Percentiles rank a stretch among this genome's conserved stretches.
Conservation (phyloP, 2,888 invertebrate genomes). For the Furcula furcula region DNA sequence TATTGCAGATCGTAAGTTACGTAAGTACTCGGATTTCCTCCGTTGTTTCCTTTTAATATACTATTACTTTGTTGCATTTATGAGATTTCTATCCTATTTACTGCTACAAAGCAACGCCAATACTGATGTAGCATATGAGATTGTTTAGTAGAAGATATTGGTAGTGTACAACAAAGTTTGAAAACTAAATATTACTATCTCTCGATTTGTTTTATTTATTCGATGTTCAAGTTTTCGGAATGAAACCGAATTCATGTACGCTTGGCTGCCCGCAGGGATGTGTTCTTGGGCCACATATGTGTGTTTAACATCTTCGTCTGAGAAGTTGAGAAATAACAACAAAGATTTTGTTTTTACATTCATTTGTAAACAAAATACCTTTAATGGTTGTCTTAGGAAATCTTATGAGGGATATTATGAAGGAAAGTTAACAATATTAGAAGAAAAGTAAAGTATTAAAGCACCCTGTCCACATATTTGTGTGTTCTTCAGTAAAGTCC, state of each 20-base stretch:
- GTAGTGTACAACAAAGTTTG: neutral
- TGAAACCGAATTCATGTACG: conserved; percentile 18
- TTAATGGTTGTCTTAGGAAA: too few relatives aligned
- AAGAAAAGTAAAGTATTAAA: too few relatives aligned
- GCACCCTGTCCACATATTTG: too few relatives aligned
- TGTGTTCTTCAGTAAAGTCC: too few relatives aligned
- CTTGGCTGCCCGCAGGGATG: conserved; percentile 20
- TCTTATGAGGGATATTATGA: too few relatives aligned
- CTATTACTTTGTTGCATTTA: conserved; percentile 16
- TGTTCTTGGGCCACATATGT: conserved; percentile 20
- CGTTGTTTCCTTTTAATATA: conserved; percentile 15
- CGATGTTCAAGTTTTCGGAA: conserved; percentile 18
- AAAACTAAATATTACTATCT: conserved; percentile 1
- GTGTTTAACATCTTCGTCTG: conserved; percentile 21
- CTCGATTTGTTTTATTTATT: conserved; percentile 10
- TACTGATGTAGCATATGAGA: neutral
- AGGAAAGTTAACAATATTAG: too few relatives aligned
- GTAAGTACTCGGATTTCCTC: conserved; percentile 11
- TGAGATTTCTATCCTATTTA: conserved; percentile 9
- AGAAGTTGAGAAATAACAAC: conserved; percentile 20
- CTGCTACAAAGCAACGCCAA: conserved; percentile 5
- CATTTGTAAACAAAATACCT: too few relatives aligned
- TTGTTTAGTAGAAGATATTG: neutral
- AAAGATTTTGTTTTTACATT: conserved; percentile 4
- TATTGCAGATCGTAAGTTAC: conserved; percentile 31